Base-by-base conservation (phyloP, 1,140 invertebrate species). In the Drosophila nebulosa region DNA sequence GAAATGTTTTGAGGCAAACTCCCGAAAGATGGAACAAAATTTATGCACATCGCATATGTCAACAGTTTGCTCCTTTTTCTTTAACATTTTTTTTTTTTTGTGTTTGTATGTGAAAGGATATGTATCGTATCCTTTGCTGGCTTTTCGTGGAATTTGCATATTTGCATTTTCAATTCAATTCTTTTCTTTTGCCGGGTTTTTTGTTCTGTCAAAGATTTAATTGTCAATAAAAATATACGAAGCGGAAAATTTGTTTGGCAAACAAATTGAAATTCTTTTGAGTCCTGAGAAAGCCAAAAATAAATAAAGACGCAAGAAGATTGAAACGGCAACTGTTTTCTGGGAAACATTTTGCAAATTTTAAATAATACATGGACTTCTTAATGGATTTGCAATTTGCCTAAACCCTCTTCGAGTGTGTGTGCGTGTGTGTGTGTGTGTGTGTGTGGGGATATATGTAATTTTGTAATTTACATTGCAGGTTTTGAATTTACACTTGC, bases 151-250 rank as follows among this genome's bases (percentile, higher is more conserved):
- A 78, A 88, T 89, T 88, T 88, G 84, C 83, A 88, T 88, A 89
- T 88, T 88, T 83, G 83, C 83, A 88, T 88, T 88, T 79, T 71
- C 39, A 46, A 46, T 46, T 46, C 39, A 32, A 32, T 46, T 46
- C 7, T 18, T 21, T 7, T 46, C 83, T 79, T 88, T 88, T 88
- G 58, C n/a, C n/a, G 68, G 64, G 60, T 64, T 57, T 74, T 70
- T 76, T 74, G 27, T 14, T 14, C 1, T 69, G 55, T 64, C 75
- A 64, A 74, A 74, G 70, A 90, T 84, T 89, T 90, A 90, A 90
- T 90, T 88, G 89, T 85, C 89, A 90, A 90, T 90, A 90, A 90
- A 90, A 90, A 85, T 90, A 79, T 78, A 88, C 89, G 70, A 81
- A 72, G 89, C 89, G 89, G 89, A 89, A 90, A 90, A 90, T 90